A percentile compares a stretch with the other conserved stretches of the same genome.
These are phyloP conservation scores for Malurus splendens DNA, from an alignment of 2,797 vertebrate genomes.

Conservation along the genomic window DNA sequence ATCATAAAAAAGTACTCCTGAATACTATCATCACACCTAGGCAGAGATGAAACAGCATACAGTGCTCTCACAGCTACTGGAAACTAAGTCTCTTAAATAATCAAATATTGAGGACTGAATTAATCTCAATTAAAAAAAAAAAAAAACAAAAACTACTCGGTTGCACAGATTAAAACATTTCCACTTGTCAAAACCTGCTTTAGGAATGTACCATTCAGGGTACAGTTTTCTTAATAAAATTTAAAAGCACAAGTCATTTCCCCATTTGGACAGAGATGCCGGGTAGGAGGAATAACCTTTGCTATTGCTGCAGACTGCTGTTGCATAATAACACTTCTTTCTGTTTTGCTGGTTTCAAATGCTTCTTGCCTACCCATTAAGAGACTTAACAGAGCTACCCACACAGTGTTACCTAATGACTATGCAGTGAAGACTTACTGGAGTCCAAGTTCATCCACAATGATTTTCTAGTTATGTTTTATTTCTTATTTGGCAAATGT, in stretches of 20 bases:
- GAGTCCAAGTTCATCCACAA: not conserved
- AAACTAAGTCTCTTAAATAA: not conserved
- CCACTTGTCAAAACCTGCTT: not conserved
- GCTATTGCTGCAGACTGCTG: not conserved
- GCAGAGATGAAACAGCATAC: not conserved
- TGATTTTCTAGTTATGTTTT: not conserved
- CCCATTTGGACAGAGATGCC: not conserved
- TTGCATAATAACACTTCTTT: not conserved
- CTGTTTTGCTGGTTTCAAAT: constrained; percentile 5
- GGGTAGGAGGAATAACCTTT: not conserved
- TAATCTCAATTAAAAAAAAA: not conserved
- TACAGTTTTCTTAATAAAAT: not conserved
- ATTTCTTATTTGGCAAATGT: not conserved
- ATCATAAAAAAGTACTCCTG: not conserved
- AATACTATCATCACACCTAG: not conserved
- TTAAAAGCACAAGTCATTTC: not conserved
- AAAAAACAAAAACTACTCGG: not conserved
- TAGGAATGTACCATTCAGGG: not conserved
- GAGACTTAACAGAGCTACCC: constrained; percentile 17
- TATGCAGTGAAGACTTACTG: not conserved
- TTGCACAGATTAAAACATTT: not conserved
- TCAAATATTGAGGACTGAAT: not conserved
- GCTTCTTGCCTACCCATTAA: not conserved
- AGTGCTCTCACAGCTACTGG: not conserved
- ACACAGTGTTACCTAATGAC: constrained; percentile 23